These are phyloP conservation scores for Watsonalla cultraria DNA, from an alignment of 2,888 invertebrate genomes.

Conservation along the genomic window DNA sequence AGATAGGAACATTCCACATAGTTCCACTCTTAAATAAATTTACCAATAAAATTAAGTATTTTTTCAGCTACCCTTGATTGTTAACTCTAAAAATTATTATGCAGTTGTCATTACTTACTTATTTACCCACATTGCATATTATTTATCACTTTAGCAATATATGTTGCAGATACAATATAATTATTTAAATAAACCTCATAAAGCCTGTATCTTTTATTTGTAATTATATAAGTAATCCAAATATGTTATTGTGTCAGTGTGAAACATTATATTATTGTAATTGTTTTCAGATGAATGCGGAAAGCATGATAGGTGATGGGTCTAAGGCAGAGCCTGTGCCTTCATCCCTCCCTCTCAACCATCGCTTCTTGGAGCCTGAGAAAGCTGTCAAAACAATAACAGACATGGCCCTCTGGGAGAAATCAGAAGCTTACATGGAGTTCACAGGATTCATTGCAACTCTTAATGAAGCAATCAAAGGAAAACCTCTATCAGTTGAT, in stretches of 20 bases:
- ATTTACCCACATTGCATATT: no score
- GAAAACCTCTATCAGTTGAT: slow-evolving; percentile 83
- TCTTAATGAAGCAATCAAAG: slow-evolving; percentile 91
- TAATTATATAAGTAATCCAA: no score
- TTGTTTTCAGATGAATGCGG: slow-evolving; percentile 53
- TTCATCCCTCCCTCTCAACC: slow-evolving; percentile 70
- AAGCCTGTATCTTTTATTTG: no score
- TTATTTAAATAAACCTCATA: no score
- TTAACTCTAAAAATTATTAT: no score
- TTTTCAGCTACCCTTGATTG: no score
- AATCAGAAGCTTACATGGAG: slow-evolving; percentile 92
- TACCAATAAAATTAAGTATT: no score
- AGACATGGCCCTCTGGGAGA: slow-evolving; percentile 90
- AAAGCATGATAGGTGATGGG: slow-evolving; percentile 57
- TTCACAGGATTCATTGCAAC: slow-evolving; percentile 92
- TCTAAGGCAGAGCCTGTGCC: slow-evolving; percentile 23
- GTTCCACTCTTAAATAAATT: neutral
- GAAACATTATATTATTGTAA: neutral
- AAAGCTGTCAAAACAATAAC: slow-evolving; percentile 81
- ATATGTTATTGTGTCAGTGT: neutral
- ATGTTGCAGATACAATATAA: no score
- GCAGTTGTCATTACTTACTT: no score
- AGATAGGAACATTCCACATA: neutral
- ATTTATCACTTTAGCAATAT: no score
- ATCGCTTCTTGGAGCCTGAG: slow-evolving; percentile 81